These are phyloP conservation scores for Actinia equina DNA, from an alignment of 64 coral and sea anemone species.

Conservation along the genomic window DNA sequence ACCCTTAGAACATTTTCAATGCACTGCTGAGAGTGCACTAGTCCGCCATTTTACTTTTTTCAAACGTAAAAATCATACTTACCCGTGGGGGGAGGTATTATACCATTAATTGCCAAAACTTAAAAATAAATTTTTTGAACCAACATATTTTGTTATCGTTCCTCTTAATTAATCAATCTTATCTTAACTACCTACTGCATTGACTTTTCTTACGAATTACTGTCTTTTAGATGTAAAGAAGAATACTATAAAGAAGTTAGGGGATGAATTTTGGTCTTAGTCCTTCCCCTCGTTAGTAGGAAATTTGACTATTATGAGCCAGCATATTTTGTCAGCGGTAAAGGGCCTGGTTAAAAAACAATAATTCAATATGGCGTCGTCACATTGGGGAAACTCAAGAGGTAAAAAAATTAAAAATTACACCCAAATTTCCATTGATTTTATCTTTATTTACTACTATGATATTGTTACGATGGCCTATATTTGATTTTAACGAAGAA, in stretches of 20 bases:
- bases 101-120: neutral
- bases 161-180: too few species aligned
- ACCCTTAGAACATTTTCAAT: too few species aligned
- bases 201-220: too few species aligned
- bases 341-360: neutral
- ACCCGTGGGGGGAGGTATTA: neutral
- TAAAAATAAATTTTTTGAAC: too few species aligned
- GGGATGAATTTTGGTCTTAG: too few species aligned
- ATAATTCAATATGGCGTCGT: constrained; percentile 18
- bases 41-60: neutral
- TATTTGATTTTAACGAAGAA: neutral
- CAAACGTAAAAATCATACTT: neutral
- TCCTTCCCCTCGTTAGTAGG: neutral
- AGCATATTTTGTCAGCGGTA: neutral
- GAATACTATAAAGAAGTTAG: too few species aligned
- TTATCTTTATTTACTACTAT: neutral
- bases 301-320: neutral
- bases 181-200: too few species aligned
- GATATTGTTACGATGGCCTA: neutral
- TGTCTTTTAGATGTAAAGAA: too few species aligned
- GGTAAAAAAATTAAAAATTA: neutral
- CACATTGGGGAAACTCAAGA: neutral
- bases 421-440: neutral
- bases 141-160: too few species aligned
- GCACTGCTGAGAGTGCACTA: too few species aligned